Evolutionary conservation across 2,797 vertebrate genomes (phyloP), one percentile per base, ranked within the genome.

Genomic region (Scolopax rusticola): DNA sequence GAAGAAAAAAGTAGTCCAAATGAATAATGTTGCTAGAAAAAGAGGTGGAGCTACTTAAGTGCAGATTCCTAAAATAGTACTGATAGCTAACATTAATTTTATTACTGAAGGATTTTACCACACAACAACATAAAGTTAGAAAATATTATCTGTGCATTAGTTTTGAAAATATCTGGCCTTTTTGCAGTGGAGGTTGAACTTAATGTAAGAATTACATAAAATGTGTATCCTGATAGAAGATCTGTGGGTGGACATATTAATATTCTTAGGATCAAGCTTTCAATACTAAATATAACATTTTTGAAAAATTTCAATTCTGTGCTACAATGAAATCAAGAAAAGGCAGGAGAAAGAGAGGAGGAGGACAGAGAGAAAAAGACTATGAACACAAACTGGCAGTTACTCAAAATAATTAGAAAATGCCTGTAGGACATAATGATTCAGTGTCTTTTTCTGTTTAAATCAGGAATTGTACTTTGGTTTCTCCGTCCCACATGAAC

Each of bases 321-420:
- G 16, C 84, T 87, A 48, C 32, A 78, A 36, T 51, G 59, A 84
- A 84, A 76, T 78, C 25, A 64, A 90, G 69, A 81, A 4, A 1
- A 81, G 13, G 24, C 45, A 75, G 12, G 13, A 89, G 38, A 73
- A 92, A 79, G 12, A 81, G 40, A 8, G n/a, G 68, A 90, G 33
- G 8, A 82, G 24, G 30, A 79, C 32, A 87, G 30, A 67, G 32
- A 65, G 18, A 84, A 88, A 90, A 67, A 67, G 3, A 48, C 77
- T 51, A 76, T 0, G 2, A 84, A 84, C 16, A 57, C 51, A 89
- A 87, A 89, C 73, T 48, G 51, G 21, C n/a, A 87, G 75, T 86
- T 95, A 75, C 63, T 78, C 59, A 87, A 90, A 93, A 87, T 75
- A 90, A 87, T 88, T 81, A 38, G 27, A 84, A 89, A 71, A 93